Evolutionary conservation across 2,888 invertebrate species (phyloP).

Genomic region (Cantharis nigra): DNA sequence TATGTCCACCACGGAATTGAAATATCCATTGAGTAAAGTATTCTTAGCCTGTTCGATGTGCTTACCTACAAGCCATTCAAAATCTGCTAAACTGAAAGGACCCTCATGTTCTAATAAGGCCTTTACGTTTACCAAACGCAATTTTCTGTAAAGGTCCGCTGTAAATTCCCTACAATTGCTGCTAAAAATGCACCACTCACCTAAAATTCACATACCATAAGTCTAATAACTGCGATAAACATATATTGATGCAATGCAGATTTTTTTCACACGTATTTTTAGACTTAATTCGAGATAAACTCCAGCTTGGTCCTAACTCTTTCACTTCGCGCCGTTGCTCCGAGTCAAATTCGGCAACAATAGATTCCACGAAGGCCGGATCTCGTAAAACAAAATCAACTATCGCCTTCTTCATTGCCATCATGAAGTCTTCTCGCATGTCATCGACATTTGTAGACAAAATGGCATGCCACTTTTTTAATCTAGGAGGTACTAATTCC

Average conservation of each 20-base stretch:
- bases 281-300: conserved; percentile 56
- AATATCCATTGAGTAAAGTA: conserved; percentile 69
- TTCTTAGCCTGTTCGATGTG: conserved; percentile 72
- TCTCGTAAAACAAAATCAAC: conserved; percentile 90
- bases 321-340: conserved; percentile 64
- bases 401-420: conserved; percentile 88
- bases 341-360: conserved; percentile 59
- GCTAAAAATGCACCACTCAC: conserved; percentile 51
- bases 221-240: conserved; percentile 77
- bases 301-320: conserved; percentile 70
- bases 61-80: conserved; percentile 60
- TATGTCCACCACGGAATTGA: conserved; percentile 65
- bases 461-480: conserved; percentile 66
- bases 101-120: conserved; percentile 63
- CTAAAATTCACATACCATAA: conserved; percentile 82
- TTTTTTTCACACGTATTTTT: conserved; percentile 61
- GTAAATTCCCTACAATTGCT: background rate
- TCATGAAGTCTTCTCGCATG: conserved; percentile 82
- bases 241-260: conserved; percentile 79
- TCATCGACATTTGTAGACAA: conserved; percentile 71
- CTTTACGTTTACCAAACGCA: conserved; percentile 63
- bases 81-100: conserved; percentile 71
- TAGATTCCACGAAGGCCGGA: conserved; percentile 63
- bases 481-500: conserved; percentile 64
- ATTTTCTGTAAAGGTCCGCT: conserved; percentile 9